A percentile compares a stretch with the other conserved stretches of the same genome.
These are phyloP conservation scores for Drosophila triauraria DNA, from an alignment of 1,140 invertebrate species.

Conservation along the genomic window DNA sequence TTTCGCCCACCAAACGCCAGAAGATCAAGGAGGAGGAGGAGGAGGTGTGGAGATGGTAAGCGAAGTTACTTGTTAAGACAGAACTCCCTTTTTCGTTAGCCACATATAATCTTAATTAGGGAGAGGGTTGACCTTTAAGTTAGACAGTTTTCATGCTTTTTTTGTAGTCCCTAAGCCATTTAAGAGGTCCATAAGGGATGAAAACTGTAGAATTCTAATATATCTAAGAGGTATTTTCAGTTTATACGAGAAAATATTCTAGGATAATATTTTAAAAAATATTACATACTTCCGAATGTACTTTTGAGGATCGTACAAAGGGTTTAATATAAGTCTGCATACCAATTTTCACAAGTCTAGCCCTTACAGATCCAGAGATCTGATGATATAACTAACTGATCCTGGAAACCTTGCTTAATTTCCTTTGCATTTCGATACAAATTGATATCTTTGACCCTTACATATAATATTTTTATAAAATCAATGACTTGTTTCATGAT, in stretches of 20 bases:
- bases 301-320: not conserved
- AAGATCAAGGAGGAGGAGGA: slow-evolving; percentile 91
- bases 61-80: not conserved
- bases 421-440: not conserved
- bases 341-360: not conserved
- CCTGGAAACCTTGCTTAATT: no score
- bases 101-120: no score
- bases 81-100: no score
- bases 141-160: no score
- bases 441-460: not conserved
- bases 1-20: slow-evolving; percentile 88
- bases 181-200: no score
- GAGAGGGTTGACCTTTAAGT: no score
- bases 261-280: no score
- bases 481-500: not conserved
- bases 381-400: not conserved
- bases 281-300: not conserved
- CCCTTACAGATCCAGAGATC: not conserved
- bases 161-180: no score
- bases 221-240: no score
- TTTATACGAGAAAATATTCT: no score
- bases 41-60: slow-evolving; percentile 97
- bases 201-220: no score
- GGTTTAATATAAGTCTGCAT: not conserved
- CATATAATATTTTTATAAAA: not conserved